Evolutionary conservation across 2,797 vertebrate genomes (phyloP), one percentile per base, ranked within the genome.

Genomic region (Triplophysa yarkandensis): DNA sequence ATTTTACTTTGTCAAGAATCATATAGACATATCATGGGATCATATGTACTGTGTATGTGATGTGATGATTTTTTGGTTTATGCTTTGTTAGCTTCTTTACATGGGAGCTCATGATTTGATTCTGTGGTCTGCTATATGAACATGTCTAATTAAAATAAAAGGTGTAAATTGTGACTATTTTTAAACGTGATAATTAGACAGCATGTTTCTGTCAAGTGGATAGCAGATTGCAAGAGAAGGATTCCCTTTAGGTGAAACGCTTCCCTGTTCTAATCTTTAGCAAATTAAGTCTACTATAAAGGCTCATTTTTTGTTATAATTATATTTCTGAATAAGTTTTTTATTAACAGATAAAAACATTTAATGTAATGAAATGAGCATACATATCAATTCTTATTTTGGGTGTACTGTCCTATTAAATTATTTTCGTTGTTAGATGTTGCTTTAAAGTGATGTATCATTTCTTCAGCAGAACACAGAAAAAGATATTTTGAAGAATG

Each of bases 171-270:
- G 64, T 30, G 52, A 34, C 76, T 84, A 84, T 83, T 83, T 83
- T 80, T 16, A 77, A 28, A 79, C 44, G 80, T 79, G 84, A 72
- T 85, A 83, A 85, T 82, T 76, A 78, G 48, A 77, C 62, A 44
- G 74, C 65, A 77, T 44, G 43, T 67, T 76, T 77, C 46, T 41
- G 44, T 54, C 21, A 66, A 77, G 46, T 46, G 48, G 16, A 57
- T 36, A 30, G 27, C 65, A 62, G 65, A 73, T 27, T 63, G 52
- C 11, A 46, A 74, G 21, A 74, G 41, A 44, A 54, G 73, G 65
- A 78, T 68, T 80, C 73, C 70, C 78, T 34, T 57, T 39, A 63
- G 62, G 39, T 39, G 34, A 54, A 36, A 67, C 11, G 4, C 55
- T 25, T 68, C 48, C 63, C 55, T 30, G 6, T 32, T 58, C 55